Conservation (phyloP, 35 echinoderm and acorn worm species). For the Patiria miniata region DNA sequence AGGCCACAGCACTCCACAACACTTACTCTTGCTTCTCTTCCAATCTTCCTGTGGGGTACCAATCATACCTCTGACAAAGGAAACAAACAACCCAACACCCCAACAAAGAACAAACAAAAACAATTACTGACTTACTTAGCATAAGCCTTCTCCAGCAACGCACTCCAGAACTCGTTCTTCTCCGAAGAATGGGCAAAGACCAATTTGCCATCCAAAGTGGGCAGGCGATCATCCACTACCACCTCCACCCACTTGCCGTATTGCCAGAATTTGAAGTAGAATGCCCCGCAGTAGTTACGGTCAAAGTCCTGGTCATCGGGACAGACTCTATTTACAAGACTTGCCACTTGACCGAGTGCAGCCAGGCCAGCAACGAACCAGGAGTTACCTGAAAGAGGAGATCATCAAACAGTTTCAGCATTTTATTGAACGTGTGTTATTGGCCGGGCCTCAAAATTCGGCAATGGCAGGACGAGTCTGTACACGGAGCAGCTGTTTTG, state of each 20-base stretch:
- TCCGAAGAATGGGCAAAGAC: slow-evolving; percentile 94
- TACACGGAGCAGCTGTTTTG: too few species aligned
- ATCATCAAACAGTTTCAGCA: too few species aligned
- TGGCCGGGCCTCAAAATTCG: too few species aligned
- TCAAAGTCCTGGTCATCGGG: slow-evolving; percentile 61
- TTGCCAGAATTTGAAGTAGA: slow-evolving; percentile 94
- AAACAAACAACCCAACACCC: too few species aligned
- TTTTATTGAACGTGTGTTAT: background rate
- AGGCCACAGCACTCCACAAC: too few species aligned
- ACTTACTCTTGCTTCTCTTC: too few species aligned
- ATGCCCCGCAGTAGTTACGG: slow-evolving; percentile 73
- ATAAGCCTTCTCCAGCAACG: slow-evolving; percentile 96
- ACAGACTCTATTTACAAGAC: slow-evolving; percentile 75
- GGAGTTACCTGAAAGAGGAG: slow-evolving; percentile 76
- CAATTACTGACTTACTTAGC: slow-evolving; percentile 97
- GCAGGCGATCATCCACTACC: slow-evolving; percentile 79
- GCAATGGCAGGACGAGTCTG: too few species aligned
- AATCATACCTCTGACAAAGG: too few species aligned
- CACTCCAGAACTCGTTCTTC: slow-evolving; percentile 98
- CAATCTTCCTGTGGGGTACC: too few species aligned
- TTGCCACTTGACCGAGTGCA: slow-evolving; percentile 72
- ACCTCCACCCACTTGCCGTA: slow-evolving; percentile 85
- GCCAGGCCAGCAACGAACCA: slow-evolving; percentile 94
- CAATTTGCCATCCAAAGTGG: slow-evolving; percentile 79
- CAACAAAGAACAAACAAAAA: too few species aligned